These are phyloP conservation scores for Spodoptera frugiperda DNA, from an alignment of 1,140 invertebrate genomes.

Conservation along the genomic window DNA sequence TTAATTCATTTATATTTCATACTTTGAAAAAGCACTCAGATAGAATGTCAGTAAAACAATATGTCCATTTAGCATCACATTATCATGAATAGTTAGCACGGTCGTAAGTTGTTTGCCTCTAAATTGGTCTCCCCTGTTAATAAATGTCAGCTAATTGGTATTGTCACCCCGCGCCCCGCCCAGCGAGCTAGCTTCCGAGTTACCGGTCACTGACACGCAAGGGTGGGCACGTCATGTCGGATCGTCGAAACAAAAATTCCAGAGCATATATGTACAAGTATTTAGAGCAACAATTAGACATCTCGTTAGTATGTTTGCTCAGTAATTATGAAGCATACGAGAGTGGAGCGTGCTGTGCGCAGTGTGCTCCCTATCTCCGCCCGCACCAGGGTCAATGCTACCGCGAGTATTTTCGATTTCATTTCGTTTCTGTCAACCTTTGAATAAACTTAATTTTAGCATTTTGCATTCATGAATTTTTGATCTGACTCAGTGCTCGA, in stretches of 20 bases:
- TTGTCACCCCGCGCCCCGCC: constrained; percentile 35
- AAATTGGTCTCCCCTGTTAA: constrained; percentile 42
- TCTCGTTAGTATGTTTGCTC: constrained; percentile 55
- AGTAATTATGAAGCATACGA: constrained; percentile 50
- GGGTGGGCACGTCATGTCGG: constrained; percentile 56
- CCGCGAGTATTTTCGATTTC: constrained; percentile 44
- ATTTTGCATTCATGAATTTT: constrained; percentile 31
- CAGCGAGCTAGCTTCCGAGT: constrained; percentile 9
- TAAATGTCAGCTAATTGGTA: constrained; percentile 41
- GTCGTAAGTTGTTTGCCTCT: constrained; percentile 29
- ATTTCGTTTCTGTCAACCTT: constrained; percentile 26
- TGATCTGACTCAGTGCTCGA: constrained; percentile 3
- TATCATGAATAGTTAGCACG: constrained; percentile 15
- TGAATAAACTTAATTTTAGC: constrained; percentile 33
- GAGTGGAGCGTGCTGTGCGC: constrained; percentile 14
- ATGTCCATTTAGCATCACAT: constrained; percentile 2
- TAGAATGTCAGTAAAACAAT: neutral
- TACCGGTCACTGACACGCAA: constrained; percentile 87
- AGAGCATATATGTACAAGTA: constrained; percentile 50
- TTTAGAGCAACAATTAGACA: constrained; percentile 58
- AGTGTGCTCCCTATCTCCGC: neutral
- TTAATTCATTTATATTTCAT: neutral
- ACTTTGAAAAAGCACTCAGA: neutral
- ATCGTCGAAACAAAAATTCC: constrained; percentile 45
- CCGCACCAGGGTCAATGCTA: constrained; percentile 50